Base-by-base conservation (phyloP, 1,140 invertebrate species). In the Pseudomyrmex dendroicus region DNA sequence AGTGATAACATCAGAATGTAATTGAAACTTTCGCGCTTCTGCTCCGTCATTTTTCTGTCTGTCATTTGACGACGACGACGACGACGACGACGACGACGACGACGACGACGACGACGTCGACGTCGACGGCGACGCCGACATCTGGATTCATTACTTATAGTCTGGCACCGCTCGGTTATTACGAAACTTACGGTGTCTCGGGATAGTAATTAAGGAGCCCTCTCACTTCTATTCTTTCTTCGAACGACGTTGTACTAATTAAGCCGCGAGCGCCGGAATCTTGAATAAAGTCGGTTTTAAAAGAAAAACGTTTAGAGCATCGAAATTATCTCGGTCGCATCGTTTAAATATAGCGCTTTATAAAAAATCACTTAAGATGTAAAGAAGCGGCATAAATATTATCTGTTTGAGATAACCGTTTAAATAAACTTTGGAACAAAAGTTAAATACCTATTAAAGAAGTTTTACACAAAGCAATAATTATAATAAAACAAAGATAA, bases 81-180 rank as follows among this genome's bases (percentile, higher is more conserved):
- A 35, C 35, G 35, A 35, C 25, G 25, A 35, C 25, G 3, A 83
- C 89, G 87, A 90, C 88, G 86, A 89, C 76, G 82, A 73, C 76
- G 77, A 72, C 83, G 52, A 89, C 77, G 82, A 73, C 77, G 77
- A 72, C 83, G 52, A 87, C 82, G 85, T 73, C 84, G 82, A 56
- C 64, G 54, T 57, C 52, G 22, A 87, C 87, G 82, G 68, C 82
- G 83, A 85, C 88, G 89, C 89, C 88, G 89, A 90, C 90, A 91
- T 91, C 91, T 92, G 91, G 90, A 92, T 92, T 92, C 91, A 90
- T 92, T 91, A 91, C 87, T 90, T 90, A 90, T 87, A 89, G 86
- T 84, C 83, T 83, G 66, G 57, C 84, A 70, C 77, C 44, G 80
- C 82, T 78, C 82, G 73, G 85, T 90, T 91, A 92, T 91, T 91